A percentile compares a stretch with the other conserved stretches of the same genome.
phyloP scores from a whole-genome alignment of 92 coral and sea anemone genomes.

The Hydrozoanthus gracilis region DNA sequence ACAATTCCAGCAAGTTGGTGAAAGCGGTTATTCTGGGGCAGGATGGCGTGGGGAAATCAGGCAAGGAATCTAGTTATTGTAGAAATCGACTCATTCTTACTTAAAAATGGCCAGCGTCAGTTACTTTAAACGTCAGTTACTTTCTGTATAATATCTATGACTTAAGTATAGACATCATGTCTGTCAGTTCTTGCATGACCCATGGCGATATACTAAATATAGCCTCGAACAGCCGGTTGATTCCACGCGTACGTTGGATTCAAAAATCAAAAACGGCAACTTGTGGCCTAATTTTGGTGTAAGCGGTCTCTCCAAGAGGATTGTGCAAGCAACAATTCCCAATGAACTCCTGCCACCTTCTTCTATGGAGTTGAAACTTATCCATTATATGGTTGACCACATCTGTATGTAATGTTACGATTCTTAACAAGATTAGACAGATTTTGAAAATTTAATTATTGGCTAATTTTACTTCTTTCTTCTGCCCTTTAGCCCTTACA shows the following conservation, averaged over 20 bases:
- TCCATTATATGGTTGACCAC: background rate
- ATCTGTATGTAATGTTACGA: background rate
- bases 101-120: background rate
- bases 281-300: too few relatives aligned
- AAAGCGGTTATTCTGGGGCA: conserved; percentile 74
- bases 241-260: too few relatives aligned
- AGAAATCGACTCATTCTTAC: background rate
- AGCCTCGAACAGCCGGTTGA: too few relatives aligned
- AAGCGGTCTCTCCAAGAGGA: too few relatives aligned
- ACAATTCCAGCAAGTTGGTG: conserved; percentile 55
- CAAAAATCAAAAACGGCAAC: too few relatives aligned
- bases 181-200: background rate
- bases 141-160: too few relatives aligned
- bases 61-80: conserved; percentile 23
- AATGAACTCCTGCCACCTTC: background rate
- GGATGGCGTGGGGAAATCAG: conserved; percentile 86
- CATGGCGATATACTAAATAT: background rate
- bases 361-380: background rate
- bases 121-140: too few relatives aligned
- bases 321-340: background rate
- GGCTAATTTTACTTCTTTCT: too few relatives aligned
- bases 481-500: background rate
- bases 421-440: background rate
- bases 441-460: too few relatives aligned
- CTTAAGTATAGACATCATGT: too few relatives aligned